Evolutionary conservation across 2,888 invertebrate genomes (phyloP), one percentile per base, ranked within the genome.

Genomic region (Corythucha ciliata): DNA sequence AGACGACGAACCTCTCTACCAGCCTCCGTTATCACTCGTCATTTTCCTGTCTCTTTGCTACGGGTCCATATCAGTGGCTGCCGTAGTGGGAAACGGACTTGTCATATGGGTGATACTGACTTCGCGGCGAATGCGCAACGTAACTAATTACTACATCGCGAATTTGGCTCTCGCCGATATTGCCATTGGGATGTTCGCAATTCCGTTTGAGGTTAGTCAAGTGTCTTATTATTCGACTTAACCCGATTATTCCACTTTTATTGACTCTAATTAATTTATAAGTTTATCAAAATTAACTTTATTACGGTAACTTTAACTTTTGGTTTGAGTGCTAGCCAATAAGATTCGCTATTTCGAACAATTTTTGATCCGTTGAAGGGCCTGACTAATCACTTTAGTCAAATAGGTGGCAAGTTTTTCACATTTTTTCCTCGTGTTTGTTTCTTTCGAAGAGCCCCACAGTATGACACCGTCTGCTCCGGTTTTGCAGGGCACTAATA

Each of bases 141-240:
- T 83, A 60, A 89, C 87, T 39, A 88, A 88, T 68, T 83, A 83
- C 68, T 88, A 85, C 68, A 86, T 89, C 41, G 83, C 85, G 14
- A 89, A 89, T 70, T 71, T 90, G 66, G 88, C 89, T 4, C 71
- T 85, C 58, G 87, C 88, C 16, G 89, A 89, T 67, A 84, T 89
- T 63, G 80, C 86, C 57, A 86, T 89, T 65, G 88, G 84, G 54
- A 72, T 88, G 62, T 86, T 89, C 65, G 81, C 83, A 55, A 83
- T 88, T 65, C 89, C 89, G 58, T 89, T 90, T 72, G 76, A 77
- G 72, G 77, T 76, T 64, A 67, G 56, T 48, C 22, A 14, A 24
- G 7, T n/a, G 14, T 6, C 20, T 37, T n/a, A n/a, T n/a, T n/a
- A n/a, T n/a, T 29, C 29, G 8, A 29, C 29, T 29, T 29, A 29